These are phyloP conservation scores for Loriculus beryllinus DNA, from an alignment of 2,797 vertebrate genomes.

Conservation along the genomic window DNA sequence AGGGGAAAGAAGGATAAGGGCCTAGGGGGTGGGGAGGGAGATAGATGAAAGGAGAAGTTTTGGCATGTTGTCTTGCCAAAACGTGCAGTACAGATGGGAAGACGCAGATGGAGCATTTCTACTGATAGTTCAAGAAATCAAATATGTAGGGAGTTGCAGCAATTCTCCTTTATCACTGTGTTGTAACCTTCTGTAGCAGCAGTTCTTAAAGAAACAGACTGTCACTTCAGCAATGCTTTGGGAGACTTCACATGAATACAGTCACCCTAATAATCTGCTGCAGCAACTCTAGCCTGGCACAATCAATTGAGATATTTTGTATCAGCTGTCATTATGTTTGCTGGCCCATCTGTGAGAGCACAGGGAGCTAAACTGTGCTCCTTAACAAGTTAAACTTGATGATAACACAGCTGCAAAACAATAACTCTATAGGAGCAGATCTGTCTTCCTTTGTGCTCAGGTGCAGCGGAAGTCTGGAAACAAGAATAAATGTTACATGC, in stretches of 20 bases:
- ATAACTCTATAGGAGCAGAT: neutral
- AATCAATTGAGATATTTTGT: conserved; percentile 25
- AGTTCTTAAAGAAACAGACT: conserved; percentile 49
- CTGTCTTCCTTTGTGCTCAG: neutral
- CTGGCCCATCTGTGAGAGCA: neutral
- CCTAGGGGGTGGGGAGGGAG: neutral
- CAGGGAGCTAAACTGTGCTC: neutral
- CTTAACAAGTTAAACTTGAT: neutral
- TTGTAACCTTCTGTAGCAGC: conserved; percentile 35
- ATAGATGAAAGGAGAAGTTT: neutral
- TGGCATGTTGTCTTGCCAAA: conserved; percentile 27
- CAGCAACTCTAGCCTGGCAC: conserved; percentile 1
- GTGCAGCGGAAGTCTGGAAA: neutral
- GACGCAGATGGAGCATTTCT: conserved; percentile 35
- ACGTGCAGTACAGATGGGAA: conserved; percentile 8
- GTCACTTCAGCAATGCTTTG: conserved; percentile 20
- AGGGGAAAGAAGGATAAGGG: neutral
- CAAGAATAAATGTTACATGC: neutral
- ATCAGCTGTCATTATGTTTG: conserved; percentile 14
- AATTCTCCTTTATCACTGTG: neutral
- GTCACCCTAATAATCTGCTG: conserved; percentile 40
- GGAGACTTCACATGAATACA: conserved; percentile 30
- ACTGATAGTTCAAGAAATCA: conserved; percentile 60
- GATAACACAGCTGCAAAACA: neutral
- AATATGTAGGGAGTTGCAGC: conserved; percentile 10